Evolutionary conservation across 1,140 invertebrate genomes (phyloP).

Genomic region (Araneus ventricosus): DNA sequence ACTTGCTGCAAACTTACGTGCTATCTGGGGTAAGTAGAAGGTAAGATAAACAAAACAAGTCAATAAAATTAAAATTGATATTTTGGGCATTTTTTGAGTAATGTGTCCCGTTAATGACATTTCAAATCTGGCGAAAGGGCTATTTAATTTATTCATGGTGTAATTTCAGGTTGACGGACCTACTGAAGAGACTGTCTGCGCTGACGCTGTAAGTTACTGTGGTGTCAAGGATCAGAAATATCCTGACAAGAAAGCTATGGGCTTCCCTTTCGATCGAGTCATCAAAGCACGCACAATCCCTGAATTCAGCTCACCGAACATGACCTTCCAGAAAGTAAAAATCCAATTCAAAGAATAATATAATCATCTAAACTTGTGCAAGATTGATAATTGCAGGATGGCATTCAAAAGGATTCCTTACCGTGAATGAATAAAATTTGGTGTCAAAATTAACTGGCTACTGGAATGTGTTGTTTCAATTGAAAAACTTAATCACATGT

Average conservation of each 20-base stretch:
- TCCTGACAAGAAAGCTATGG: slow-evolving; percentile 71
- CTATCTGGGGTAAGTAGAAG: no score
- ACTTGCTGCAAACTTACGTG: no score
- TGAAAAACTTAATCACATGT: no score
- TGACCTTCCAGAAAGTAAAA: slow-evolving; percentile 83
- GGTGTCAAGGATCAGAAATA: slow-evolving; percentile 74
- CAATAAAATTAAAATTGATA: no score
- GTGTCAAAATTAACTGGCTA: no score
- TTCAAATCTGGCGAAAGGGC: no score
- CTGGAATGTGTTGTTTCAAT: no score
- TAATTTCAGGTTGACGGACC: not conserved
- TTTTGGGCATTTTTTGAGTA: no score
- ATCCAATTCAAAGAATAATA: slow-evolving; percentile 62
- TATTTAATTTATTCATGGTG: not conserved
- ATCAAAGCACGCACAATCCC: slow-evolving; percentile 81
- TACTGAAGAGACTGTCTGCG: not conserved
- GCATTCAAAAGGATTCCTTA: no score
- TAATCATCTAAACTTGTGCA: not conserved
- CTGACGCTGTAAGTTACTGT: slow-evolving; percentile 74
- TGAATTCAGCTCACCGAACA: slow-evolving; percentile 86
- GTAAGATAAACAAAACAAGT: no score
- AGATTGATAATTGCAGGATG: no score
- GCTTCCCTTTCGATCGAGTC: slow-evolving; percentile 81
- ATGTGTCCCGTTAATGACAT: not conserved
- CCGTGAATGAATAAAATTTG: no score